Conservation (phyloP, 2,797 vertebrate genomes). For the Odontamblyopus rebecca region DNA sequence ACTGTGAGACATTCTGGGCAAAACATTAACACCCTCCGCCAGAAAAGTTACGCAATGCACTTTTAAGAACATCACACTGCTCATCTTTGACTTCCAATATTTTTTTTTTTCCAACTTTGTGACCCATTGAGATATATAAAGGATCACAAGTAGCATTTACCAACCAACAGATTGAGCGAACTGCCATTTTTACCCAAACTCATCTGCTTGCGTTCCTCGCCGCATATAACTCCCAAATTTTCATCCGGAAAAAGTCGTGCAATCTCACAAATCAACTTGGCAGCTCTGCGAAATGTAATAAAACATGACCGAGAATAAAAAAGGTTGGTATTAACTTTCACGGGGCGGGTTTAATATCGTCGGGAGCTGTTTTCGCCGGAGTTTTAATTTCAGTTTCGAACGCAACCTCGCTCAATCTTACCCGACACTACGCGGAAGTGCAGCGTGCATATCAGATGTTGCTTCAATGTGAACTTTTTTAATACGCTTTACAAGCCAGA, state of each 20-base stretch:
- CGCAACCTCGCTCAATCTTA: conserved; percentile 40
- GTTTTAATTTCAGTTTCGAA: conserved; percentile 46
- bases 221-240: conserved; percentile 8
- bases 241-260: conserved; percentile 8
- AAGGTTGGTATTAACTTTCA: conserved; percentile 29
- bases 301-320: conserved; percentile 19
- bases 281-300: conserved; percentile 28
- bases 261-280: conserved; percentile 36
- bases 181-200: conserved; percentile 36
- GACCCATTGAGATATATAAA: conserved; percentile 14
- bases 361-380: conserved; percentile 28
- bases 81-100: not conserved
- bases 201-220: conserved; percentile 13
- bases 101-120: not conserved
- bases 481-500: conserved; percentile 22
- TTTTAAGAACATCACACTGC: not conserved
- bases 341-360: conserved; percentile 24
- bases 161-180: conserved; percentile 27
- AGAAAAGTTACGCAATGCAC: too few relatives aligned
- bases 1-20: too few relatives aligned
- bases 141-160: conserved; percentile 39
- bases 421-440: conserved; percentile 35
- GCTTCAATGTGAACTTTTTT: conserved; percentile 22
- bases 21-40: too few relatives aligned
- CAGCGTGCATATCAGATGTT: conserved; percentile 16